Percentiles rank a stretch among this genome's conserved stretches.
These are phyloP conservation scores for Syngnathoides biaculeatus DNA, from an alignment of 2,113 vertebrate genomes.

Conservation along the genomic window DNA sequence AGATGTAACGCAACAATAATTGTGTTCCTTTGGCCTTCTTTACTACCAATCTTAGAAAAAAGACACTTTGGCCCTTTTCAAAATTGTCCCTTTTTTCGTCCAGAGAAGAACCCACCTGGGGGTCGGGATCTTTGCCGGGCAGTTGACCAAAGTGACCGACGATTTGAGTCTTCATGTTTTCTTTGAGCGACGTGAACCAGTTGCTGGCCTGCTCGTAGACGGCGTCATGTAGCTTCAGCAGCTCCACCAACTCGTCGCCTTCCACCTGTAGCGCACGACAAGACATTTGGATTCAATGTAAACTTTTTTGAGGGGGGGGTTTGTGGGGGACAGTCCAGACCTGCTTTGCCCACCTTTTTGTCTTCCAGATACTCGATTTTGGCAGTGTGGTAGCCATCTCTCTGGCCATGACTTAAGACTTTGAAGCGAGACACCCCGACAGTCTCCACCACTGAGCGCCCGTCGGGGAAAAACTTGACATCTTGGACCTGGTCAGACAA, in stretches of 20 bases:
- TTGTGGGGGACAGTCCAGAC: no score
- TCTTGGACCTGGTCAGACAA: constrained; percentile 73
- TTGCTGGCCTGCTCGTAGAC: constrained; percentile 86
- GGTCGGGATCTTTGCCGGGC: constrained; percentile 82
- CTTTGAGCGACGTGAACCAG: constrained; percentile 90
- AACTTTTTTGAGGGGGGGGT: background rate
- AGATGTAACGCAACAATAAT: no score
- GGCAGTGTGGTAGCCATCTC: constrained; percentile 92
- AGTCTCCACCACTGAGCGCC: constrained; percentile 86
- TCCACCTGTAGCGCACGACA: constrained; percentile 71
- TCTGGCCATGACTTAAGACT: constrained; percentile 84
- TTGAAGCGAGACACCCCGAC: constrained; percentile 83
- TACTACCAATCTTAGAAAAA: background rate
- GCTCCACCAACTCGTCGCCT: constrained; percentile 81
- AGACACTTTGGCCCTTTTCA: background rate
- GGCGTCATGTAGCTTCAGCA: constrained; percentile 80
- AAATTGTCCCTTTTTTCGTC: background rate
- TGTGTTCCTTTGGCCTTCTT: no score
- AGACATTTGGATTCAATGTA: background rate
- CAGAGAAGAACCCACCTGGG: constrained; percentile 72
- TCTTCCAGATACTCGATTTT: constrained; percentile 92
- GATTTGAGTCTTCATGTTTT: constrained; percentile 89
- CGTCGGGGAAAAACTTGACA: constrained; percentile 88
- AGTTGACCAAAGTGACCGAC: constrained; percentile 88
- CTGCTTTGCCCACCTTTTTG: constrained; percentile 73